A percentile compares a stretch with the other conserved stretches of the same genome.
Evolutionary conservation across 2,797 vertebrate species (phyloP).

Genomic region (Balearica regulorum): DNA sequence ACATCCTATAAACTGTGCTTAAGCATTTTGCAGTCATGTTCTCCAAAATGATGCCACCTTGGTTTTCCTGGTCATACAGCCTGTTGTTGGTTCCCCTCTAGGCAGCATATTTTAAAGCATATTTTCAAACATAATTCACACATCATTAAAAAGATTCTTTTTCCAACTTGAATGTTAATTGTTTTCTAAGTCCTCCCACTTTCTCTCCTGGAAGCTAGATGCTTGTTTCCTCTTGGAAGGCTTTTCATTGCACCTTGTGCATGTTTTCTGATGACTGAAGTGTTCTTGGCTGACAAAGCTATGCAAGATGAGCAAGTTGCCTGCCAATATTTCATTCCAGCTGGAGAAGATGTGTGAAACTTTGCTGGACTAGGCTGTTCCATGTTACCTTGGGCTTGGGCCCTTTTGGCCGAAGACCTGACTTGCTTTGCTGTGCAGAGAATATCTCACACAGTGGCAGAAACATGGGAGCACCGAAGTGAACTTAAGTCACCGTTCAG

Average conservation of each 20-base stretch:
- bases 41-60: neutral
- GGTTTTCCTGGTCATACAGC: neutral
- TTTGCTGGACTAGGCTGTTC: neutral
- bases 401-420: neutral
- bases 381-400: neutral
- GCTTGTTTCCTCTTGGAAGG: neutral
- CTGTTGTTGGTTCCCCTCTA: neutral
- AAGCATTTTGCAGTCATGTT: neutral
- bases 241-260: conserved; percentile 10
- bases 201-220: neutral
- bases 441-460: neutral
- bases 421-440: neutral
- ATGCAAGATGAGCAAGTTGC: neutral
- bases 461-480: rapidly evolving
- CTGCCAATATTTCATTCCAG: neutral
- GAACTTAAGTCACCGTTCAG: neutral
- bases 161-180: neutral
- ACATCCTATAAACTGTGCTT: neutral
- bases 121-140: neutral
- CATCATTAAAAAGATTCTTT: neutral
- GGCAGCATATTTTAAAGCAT: neutral
- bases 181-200: neutral
- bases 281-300: neutral
- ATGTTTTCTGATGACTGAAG: neutral
- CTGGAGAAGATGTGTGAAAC: neutral